These are phyloP conservation scores for Pitangus sulphuratus DNA, from an alignment of 2,797 vertebrate species.

Conservation along the genomic window DNA sequence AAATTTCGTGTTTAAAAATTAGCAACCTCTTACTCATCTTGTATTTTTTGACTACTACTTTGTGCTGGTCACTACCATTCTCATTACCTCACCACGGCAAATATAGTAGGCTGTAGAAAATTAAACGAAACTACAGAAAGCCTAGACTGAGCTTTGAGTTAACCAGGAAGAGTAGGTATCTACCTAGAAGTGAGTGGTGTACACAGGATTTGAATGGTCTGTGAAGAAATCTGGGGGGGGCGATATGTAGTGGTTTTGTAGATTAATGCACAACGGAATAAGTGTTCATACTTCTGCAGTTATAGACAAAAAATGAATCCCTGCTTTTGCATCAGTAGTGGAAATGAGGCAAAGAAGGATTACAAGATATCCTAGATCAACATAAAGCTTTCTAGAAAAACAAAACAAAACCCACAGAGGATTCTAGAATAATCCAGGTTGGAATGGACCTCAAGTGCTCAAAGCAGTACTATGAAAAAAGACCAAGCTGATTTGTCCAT, in stretches of 20 bases:
- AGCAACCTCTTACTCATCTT: neutral
- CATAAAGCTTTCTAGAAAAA: neutral
- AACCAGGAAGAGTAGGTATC: neutral
- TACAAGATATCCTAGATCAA: neutral
- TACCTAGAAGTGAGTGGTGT: neutral
- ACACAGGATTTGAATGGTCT: neutral
- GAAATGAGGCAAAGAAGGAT: neutral
- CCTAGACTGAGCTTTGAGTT: neutral
- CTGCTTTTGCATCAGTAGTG: neutral
- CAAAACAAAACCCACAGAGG: too few species aligned
- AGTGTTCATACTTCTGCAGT: neutral
- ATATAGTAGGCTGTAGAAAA: neutral
- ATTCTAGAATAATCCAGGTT: too few species aligned
- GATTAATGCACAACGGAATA: neutral
- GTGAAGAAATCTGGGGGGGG: neutral
- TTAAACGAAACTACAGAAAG: neutral
- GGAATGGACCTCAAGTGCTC: neutral
- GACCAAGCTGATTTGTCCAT: neutral
- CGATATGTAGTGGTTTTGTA: neutral
- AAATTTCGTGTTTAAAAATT: neutral
- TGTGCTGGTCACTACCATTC: neutral
- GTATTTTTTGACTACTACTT: neutral
- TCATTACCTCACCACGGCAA: neutral
- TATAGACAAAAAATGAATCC: neutral
- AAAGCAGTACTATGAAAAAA: neutral